A percentile compares a stretch with the other conserved stretches of the same genome.
Evolutionary conservation across 1,140 invertebrate genomes (phyloP).

Genomic region (Trichonephila clavipes): DNA sequence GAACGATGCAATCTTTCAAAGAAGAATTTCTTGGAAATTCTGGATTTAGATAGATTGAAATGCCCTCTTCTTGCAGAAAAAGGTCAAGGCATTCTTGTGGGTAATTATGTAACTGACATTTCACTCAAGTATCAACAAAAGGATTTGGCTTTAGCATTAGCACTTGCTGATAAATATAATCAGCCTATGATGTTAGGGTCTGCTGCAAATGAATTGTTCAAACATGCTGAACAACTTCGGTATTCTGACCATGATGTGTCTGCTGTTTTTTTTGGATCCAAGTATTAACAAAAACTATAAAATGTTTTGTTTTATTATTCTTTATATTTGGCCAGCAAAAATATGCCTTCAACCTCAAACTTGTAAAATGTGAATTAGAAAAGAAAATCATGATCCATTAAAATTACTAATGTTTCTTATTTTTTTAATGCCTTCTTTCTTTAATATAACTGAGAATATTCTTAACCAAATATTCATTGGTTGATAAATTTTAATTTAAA

Average conservation of each 20-base stretch:
- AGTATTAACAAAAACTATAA: conserved; percentile 81
- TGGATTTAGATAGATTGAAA: conserved; percentile 90
- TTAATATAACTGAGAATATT: no score
- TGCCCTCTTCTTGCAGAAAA: conserved; percentile 92
- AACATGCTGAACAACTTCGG: conserved; percentile 95
- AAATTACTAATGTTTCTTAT: no score
- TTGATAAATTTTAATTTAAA: no score
- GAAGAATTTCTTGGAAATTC: conserved; percentile 93
- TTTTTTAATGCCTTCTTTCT: no score
- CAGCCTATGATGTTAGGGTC: conserved; percentile 94
- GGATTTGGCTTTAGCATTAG: conserved; percentile 92
- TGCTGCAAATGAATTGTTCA: conserved; percentile 96
- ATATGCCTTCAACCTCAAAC: no score
- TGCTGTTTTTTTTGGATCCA: conserved; percentile 93
- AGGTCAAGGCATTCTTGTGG: conserved; percentile 90
- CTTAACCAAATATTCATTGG: no score
- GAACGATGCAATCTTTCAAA: conserved; percentile 94
- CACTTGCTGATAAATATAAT: conserved; percentile 92
- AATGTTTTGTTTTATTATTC: background rate
- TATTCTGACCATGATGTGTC: conserved; percentile 96
- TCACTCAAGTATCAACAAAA: conserved; percentile 96
- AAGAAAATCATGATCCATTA: no score
- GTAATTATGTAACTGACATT: conserved; percentile 89
- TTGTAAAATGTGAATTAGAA: no score
- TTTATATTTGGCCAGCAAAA: no score